These are phyloP conservation scores for Parnassius mnemosyne DNA, from an alignment of 2,888 invertebrate genomes.

Conservation along the genomic window DNA sequence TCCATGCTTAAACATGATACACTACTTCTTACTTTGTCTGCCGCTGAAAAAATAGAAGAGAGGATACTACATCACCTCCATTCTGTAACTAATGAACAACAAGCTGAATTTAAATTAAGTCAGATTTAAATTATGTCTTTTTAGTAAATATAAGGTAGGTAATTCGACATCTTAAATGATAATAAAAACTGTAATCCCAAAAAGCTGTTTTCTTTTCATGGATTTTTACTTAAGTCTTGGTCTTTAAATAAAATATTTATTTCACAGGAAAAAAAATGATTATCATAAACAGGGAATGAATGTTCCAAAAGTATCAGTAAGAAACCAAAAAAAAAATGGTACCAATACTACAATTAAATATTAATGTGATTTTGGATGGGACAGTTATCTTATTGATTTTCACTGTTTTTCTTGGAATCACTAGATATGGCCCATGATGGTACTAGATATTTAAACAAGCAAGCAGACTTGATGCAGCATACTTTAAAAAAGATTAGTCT, in stretches of 20 bases:
- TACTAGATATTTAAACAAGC: too few species aligned
- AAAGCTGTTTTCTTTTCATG: constrained; percentile 1
- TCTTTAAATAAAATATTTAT: neutral
- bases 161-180: neutral
- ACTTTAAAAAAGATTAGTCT: too few species aligned
- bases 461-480: too few species aligned
- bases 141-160: constrained; percentile 2
- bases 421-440: too few species aligned
- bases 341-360: too few species aligned
- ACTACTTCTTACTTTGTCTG: constrained; percentile 90
- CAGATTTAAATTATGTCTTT: constrained; percentile 66
- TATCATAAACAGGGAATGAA: too few species aligned
- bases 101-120: constrained; percentile 81
- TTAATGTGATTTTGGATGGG: too few species aligned
- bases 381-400: too few species aligned
- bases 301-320: too few species aligned
- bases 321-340: too few species aligned
- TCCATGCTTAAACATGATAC: constrained; percentile 99
- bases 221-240: neutral
- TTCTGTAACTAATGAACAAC: constrained; percentile 72
- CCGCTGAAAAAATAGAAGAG: constrained; percentile 91
- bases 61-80: constrained; percentile 86
- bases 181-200: neutral
- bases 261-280: too few species aligned
- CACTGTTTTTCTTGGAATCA: too few species aligned